Evolutionary conservation across 2,113 vertebrate genomes (phyloP).

Genomic region (Hiodon tergisus): DNA sequence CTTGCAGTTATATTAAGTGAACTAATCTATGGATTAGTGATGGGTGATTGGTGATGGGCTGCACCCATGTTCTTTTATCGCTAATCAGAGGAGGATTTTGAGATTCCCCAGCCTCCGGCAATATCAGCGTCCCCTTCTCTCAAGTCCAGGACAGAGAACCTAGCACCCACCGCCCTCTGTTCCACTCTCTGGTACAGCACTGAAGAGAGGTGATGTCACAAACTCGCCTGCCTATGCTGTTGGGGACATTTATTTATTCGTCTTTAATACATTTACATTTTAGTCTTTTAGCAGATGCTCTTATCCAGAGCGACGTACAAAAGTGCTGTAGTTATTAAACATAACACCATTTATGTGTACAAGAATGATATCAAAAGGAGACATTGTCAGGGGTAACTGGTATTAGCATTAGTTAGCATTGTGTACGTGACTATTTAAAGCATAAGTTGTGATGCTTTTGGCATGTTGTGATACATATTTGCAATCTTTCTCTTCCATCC

Average conservation of each 20-base stretch:
- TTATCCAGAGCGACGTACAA: not conserved
- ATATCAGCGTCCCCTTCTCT: not conserved
- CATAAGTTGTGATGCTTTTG: not conserved
- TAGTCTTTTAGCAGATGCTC: not conserved
- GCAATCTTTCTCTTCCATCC: not conserved
- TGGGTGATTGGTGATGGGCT: no score
- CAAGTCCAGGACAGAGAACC: slow-evolving; percentile 29
- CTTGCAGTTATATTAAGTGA: not conserved
- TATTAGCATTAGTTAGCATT: not conserved
- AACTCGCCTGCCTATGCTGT: not conserved
- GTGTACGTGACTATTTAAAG: not conserved
- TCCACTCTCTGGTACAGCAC: slow-evolving; percentile 47
- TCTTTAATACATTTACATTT: not conserved
- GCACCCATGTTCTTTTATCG: not conserved
- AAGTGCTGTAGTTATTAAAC: no score
- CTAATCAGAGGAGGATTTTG: slow-evolving; percentile 56
- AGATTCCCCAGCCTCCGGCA: slow-evolving; percentile 48
- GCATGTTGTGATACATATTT: not conserved
- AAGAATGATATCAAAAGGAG: no score
- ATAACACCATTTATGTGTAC: no score
- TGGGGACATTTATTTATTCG: not conserved
- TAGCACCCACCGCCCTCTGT: slow-evolving; percentile 31
- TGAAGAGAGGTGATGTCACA: slow-evolving; percentile 49
- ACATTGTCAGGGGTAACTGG: not conserved
- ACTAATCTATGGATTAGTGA: not conserved